phyloP scores from a whole-genome alignment of 2,888 invertebrate species.

The Leptopilina myrica region DNA sequence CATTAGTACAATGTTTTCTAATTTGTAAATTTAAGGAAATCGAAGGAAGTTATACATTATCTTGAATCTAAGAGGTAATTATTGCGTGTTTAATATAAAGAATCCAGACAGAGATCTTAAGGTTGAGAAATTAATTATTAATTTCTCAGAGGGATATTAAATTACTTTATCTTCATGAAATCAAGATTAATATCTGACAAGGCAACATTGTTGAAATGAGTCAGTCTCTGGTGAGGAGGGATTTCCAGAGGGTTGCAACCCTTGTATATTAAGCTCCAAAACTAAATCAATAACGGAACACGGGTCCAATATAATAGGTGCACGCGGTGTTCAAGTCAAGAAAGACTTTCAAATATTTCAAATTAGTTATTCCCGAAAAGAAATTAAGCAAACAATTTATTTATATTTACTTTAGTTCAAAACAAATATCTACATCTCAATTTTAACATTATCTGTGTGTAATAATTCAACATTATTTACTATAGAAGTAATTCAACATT shows the following conservation, averaged over 20 bases:
- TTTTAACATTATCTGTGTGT: too few relatives aligned
- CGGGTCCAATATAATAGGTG: constrained; percentile 25
- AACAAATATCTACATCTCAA: not conserved
- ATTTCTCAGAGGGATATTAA: constrained; percentile 26
- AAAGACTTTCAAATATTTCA: constrained; percentile 9
- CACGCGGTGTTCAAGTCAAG: not conserved
- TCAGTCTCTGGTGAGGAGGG: constrained; percentile 1
- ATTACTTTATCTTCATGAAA: constrained; percentile 18
- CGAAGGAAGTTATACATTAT: too few relatives aligned
- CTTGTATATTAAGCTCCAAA: constrained; percentile 18
- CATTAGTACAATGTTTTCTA: too few relatives aligned
- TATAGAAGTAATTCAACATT: too few relatives aligned
- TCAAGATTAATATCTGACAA: constrained; percentile 9
- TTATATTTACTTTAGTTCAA: constrained; percentile 16
- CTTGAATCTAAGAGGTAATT: too few relatives aligned
- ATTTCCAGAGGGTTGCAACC: constrained; percentile 30
- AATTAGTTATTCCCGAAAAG: not conserved
- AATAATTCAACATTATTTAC: too few relatives aligned
- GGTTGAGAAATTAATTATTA: constrained; percentile 2
- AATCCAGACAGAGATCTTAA: not conserved
- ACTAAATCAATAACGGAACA: constrained; percentile 22
- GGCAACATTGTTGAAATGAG: constrained; percentile 26
- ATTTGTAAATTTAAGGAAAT: too few relatives aligned
- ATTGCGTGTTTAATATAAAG: not conserved
- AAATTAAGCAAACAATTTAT: constrained; percentile 1